phyloP scores from a whole-genome alignment of 2,888 invertebrate genomes.

The Idaea aversata region DNA sequence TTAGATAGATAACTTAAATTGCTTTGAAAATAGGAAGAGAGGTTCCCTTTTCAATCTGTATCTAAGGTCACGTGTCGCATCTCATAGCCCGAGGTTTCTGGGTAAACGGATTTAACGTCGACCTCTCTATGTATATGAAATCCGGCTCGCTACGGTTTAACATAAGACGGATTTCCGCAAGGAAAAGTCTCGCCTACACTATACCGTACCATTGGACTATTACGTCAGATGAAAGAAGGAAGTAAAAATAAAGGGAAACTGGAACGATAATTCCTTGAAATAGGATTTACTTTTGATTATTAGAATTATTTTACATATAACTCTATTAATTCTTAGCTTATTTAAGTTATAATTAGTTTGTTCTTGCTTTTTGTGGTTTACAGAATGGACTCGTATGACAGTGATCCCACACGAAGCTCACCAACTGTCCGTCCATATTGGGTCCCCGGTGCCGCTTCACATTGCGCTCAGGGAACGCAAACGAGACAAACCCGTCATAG shows the following conservation, averaged over 20 bases:
- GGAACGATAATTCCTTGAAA: not conserved
- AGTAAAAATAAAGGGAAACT: not conserved
- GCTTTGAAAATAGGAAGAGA: not conserved
- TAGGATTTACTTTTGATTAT: not conserved
- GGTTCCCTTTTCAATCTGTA: not conserved
- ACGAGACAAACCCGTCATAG: conserved; percentile 59
- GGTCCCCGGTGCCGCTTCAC: conserved; percentile 56
- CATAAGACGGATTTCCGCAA: not conserved
- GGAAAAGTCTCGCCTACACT: not conserved
- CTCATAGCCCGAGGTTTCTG: not conserved
- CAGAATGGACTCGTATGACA: conserved; percentile 67
- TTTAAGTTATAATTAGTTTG: not conserved
- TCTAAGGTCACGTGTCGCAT: not conserved
- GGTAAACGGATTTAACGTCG: not conserved
- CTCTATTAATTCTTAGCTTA: not conserved
- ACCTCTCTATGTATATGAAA: not conserved
- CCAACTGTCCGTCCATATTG: conserved; percentile 60
- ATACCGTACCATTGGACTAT: not conserved
- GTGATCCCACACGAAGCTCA: conserved; percentile 68
- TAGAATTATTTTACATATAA: not conserved
- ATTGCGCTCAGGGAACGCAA: conserved; percentile 64
- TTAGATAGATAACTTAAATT: not conserved
- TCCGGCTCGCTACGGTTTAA: not conserved
- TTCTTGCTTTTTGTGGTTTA: conserved; percentile 5
- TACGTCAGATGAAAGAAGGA: not conserved